Conservation (phyloP, 1,140 invertebrate species). For the Lutraria rhynchaena region DNA sequence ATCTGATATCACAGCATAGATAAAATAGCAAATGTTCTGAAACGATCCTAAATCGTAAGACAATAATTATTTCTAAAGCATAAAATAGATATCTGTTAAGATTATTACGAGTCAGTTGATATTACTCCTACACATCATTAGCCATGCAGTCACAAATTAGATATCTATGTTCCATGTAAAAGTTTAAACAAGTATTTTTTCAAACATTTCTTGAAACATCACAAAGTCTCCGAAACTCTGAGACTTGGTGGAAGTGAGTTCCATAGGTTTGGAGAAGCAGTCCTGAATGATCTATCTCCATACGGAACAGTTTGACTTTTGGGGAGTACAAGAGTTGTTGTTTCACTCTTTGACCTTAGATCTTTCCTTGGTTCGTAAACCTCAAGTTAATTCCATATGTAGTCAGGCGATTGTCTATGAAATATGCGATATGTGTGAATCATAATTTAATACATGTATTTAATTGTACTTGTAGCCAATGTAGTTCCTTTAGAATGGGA, state of each 20-base stretch:
- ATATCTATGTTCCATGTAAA: too few species aligned
- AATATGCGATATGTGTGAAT: background rate
- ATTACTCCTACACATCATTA: too few species aligned
- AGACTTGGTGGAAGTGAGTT: constrained; percentile 9
- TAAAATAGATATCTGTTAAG: too few species aligned
- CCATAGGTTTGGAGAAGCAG: constrained; percentile 10
- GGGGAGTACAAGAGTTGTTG: constrained; percentile 1
- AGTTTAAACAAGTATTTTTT: too few species aligned
- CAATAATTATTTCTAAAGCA: too few species aligned
- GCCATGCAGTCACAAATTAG: too few species aligned
- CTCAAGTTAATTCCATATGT: background rate
- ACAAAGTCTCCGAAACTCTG: constrained; percentile 2
- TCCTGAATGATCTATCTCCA: constrained; percentile 1
- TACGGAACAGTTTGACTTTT: constrained; percentile 10
- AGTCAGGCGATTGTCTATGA: background rate
- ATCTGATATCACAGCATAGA: too few species aligned
- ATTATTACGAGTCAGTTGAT: too few species aligned
- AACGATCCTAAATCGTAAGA: too few species aligned
- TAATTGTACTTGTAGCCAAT: background rate
- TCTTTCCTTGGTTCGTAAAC: background rate
- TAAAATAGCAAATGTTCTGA: too few species aligned
- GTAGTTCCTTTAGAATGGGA: background rate
- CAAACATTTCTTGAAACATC: constrained; percentile 1
- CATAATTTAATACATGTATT: background rate
- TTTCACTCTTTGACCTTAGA: constrained; percentile 21